phyloP scores from a whole-genome alignment of 2,797 vertebrate genomes.

The Sebastes kiyomatsui region DNA sequence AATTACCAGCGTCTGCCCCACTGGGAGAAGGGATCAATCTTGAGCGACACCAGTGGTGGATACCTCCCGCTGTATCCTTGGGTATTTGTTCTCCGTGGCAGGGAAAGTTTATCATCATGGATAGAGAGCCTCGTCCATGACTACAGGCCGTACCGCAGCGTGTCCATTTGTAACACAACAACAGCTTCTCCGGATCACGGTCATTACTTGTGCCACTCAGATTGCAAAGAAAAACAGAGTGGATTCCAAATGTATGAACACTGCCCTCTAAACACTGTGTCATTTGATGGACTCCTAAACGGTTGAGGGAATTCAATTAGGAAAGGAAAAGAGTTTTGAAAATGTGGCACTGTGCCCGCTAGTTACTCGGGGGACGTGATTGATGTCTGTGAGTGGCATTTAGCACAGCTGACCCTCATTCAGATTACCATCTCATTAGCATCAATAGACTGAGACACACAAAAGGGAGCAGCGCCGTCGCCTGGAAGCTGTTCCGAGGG shows the following conservation, averaged over 20 bases:
- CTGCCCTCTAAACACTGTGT: constrained; percentile 46
- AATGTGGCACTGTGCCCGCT: constrained; percentile 53
- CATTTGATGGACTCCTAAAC: constrained; percentile 66
- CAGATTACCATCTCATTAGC: constrained; percentile 78
- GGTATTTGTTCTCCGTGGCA: constrained; percentile 52
- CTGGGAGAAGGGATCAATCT: constrained; percentile 67
- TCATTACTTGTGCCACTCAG: constrained; percentile 49
- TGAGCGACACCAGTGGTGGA: constrained; percentile 49
- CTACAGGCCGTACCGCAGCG: constrained; percentile 34
- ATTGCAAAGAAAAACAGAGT: constrained; percentile 52
- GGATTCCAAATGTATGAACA: constrained; percentile 54
- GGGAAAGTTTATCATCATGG: constrained; percentile 59
- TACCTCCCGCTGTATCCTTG: constrained; percentile 51
- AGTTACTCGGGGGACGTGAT: constrained; percentile 67
- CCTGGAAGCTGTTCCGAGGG: constrained; percentile 47
- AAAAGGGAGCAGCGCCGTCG: constrained; percentile 38
- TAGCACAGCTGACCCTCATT: constrained; percentile 70
- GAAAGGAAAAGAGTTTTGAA: constrained; percentile 66
- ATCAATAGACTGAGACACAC: constrained; percentile 57
- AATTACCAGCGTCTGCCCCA: constrained; percentile 66
- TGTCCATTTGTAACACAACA: constrained; percentile 58
- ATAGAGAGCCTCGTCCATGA: constrained; percentile 51
- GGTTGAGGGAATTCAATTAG: constrained; percentile 71
- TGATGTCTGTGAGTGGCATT: constrained; percentile 79
- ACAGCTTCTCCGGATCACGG: constrained; percentile 43